Base-by-base conservation (phyloP, 2,888 invertebrate genomes). In the Tachina fera region DNA sequence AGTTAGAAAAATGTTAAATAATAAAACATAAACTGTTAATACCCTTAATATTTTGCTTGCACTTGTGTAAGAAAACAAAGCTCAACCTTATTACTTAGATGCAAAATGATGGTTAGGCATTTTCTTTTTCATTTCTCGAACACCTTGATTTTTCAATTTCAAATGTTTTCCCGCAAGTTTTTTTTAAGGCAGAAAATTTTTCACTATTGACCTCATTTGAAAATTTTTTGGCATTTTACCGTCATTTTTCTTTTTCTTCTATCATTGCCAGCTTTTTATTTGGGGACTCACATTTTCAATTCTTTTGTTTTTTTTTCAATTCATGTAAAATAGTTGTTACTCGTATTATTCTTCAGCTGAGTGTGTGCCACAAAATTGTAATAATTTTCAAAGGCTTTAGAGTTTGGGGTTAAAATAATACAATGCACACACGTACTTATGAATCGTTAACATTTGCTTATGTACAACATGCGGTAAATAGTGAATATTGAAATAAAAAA, bases 321-420 rank as follows among this genome's bases (percentile, higher is more conserved):
- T 65, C 79, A 71, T 63, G 51, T 53, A 45, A 78, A 71, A 71
- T 78, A 78, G 71, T 79, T 63, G 31, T 19, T 79, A 16, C n/a
- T n/a, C n/a, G n/a, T n/a, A n/a, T 47, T 79, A 60, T 61, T 22
- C 9, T 51, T n/a, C 2, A 43, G 51, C 45, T 51, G 13, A 63
- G 49, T 58, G 22, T 63, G 13, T 71, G 47, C 39, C 58, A 65
- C 19, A 71, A 47, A 58, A 67, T 86, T 86, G 72, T 80, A 86
- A 86, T 86, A 86, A 86, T 83, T 83, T 86, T 51, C 68, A 83
- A 83, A 80, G 86, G 86, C 80, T 83, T 86, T 86, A 60, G n/a
- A n/a, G 70, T 72, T 71, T 83, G 53, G 67, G 71, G 41, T 72
- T 76, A 67, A 76, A 79, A 67, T 79, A 58, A 61, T 61, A 60